Percentiles rank a stretch among this genome's conserved stretches.
phyloP scores from a whole-genome alignment of 2,888 invertebrate genomes.

The Heliconius aoede region DNA sequence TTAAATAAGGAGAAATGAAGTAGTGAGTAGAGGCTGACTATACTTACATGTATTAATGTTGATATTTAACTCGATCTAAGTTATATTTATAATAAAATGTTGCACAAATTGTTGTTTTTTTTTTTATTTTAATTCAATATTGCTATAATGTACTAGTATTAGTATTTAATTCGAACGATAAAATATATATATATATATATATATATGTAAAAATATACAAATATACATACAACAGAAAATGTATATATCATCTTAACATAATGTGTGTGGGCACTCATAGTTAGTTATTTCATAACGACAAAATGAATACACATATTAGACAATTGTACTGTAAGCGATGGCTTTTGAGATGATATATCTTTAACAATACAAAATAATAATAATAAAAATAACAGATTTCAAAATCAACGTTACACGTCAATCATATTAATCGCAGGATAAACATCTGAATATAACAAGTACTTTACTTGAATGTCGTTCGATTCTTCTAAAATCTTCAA shows the following conservation, averaged over 20 bases:
- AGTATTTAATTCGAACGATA: too few species aligned
- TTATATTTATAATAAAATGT: slow-evolving; percentile 76
- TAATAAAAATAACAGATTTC: background rate
- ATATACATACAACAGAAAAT: too few species aligned
- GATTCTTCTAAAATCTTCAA: slow-evolving; percentile 43
- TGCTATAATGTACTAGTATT: too few species aligned
- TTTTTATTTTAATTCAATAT: background rate
- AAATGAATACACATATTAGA: too few species aligned
- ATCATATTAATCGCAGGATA: background rate
- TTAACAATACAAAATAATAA: background rate
- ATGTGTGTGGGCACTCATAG: too few species aligned
- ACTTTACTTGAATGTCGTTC: slow-evolving; percentile 46
- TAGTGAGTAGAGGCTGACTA: slow-evolving; percentile 38
- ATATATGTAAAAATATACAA: too few species aligned
- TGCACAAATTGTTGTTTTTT: slow-evolving; percentile 46
- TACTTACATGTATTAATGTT: slow-evolving; percentile 65
- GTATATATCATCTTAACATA: too few species aligned
- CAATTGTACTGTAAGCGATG: too few species aligned
- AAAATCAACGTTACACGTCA: background rate
- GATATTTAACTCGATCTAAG: slow-evolving; percentile 75
- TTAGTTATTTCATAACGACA: too few species aligned
- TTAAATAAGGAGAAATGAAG: slow-evolving; percentile 96
- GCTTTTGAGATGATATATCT: too few species aligned
- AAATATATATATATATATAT: too few species aligned
- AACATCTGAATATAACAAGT: slow-evolving; percentile 46